A percentile compares a stretch with the other conserved stretches of the same genome.
These are phyloP conservation scores for Numenius phaeopus DNA, from an alignment of 2,797 vertebrate genomes.

Conservation along the genomic window DNA sequence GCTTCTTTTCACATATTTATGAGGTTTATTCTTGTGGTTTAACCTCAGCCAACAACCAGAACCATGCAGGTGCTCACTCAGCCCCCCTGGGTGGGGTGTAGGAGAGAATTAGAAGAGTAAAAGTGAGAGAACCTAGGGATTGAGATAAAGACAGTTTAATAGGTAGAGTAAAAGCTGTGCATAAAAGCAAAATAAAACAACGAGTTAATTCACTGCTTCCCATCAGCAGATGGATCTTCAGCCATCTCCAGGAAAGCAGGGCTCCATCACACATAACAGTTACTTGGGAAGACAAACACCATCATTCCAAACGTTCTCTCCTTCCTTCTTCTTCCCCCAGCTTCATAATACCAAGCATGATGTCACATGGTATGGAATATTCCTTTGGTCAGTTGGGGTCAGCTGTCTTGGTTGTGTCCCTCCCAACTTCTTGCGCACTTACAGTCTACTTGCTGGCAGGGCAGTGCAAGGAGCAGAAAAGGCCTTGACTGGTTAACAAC, in stretches of 20 bases:
- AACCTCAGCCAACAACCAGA: neutral
- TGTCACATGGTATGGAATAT: neutral
- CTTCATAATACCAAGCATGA: neutral
- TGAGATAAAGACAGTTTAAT: neutral
- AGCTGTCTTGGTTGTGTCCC: neutral
- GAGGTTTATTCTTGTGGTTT: neutral
- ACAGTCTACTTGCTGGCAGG: neutral
- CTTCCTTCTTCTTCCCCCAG: neutral
- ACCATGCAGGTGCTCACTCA: neutral
- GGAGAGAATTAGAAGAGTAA: neutral
- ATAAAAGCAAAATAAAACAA: neutral
- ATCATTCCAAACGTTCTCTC: neutral
- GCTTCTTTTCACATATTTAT: neutral
- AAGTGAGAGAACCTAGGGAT: neutral
- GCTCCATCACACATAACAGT: neutral
- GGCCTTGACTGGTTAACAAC: neutral
- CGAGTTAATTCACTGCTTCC: neutral
- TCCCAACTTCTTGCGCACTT: neutral
- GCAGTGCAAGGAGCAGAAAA: neutral
- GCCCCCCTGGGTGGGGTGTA: neutral
- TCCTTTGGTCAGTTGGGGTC: neutral
- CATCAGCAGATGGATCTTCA: neutral
- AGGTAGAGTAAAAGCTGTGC: neutral
- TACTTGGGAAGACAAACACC: neutral
- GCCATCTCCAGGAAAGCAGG: neutral